Evolutionary conservation across 2,797 vertebrate genomes (phyloP).

Genomic region (Acanthiza pusilla): DNA sequence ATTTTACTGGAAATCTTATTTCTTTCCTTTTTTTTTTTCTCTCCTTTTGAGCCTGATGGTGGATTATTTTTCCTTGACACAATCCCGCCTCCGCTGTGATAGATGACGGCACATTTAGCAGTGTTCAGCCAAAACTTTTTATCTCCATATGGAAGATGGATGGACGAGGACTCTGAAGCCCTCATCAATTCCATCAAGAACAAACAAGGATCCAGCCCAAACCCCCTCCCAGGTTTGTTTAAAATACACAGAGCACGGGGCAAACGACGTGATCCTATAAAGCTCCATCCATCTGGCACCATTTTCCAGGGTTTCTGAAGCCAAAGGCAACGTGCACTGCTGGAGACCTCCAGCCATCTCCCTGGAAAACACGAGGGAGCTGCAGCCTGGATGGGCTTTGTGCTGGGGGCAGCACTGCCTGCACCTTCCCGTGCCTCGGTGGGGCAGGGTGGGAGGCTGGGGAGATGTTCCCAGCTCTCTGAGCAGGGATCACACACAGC

Average conservation of each 20-base stretch:
- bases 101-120: slow-evolving; percentile 55
- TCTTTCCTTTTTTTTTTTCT: not conserved
- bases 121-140: slow-evolving; percentile 59
- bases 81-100: slow-evolving; percentile 56
- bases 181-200: slow-evolving; percentile 30
- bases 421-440: not conserved
- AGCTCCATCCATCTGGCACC: slow-evolving; percentile 14
- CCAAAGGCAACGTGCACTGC: not conserved
- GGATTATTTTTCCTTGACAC: slow-evolving; percentile 48
- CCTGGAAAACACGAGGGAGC: not conserved
- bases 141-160: slow-evolving; percentile 64
- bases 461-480: not conserved
- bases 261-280: slow-evolving; percentile 6
- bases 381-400: not conserved
- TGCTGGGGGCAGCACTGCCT: not conserved
- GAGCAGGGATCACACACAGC: not conserved
- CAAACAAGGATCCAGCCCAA: slow-evolving; percentile 38
- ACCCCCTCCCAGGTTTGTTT: slow-evolving; percentile 31
- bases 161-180: slow-evolving; percentile 43
- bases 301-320: not conserved
- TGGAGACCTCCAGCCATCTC: not conserved
- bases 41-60: slow-evolving; percentile 56
- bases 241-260: slow-evolving; percentile 7
- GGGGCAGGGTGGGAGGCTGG: not conserved
- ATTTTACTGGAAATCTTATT: slow-evolving; percentile 27